A percentile compares a stretch with the other conserved stretches of the same genome.
Conservation (phyloP, 1,140 invertebrate species). For the Apis florea region DNA sequence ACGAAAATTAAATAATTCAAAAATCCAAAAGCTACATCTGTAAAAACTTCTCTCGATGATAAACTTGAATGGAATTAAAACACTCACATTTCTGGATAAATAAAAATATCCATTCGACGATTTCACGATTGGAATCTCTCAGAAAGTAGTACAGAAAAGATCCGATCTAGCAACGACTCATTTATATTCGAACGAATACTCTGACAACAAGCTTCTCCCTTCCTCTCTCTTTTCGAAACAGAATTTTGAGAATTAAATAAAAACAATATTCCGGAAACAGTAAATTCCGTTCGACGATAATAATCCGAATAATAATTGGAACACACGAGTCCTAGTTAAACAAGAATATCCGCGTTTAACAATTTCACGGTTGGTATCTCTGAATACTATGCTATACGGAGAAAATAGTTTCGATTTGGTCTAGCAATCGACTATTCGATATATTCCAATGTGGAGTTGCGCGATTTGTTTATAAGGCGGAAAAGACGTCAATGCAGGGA, state of each 20-base stretch:
- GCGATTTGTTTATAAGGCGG: slow-evolving; percentile 59
- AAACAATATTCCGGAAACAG: not conserved
- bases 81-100: no score
- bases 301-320: not conserved
- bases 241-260: no score
- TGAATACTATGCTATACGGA: not conserved
- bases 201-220: not conserved
- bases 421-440: slow-evolving; percentile 60
- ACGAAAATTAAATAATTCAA: no score
- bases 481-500: slow-evolving; percentile 11
- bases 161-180: no score
- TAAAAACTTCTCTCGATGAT: no score
- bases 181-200: no score
- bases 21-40: no score
- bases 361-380: not conserved
- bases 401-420: not conserved
- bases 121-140: no score
- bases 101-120: no score
- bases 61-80: no score
- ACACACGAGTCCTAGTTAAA: not conserved
- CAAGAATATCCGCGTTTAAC: not conserved
- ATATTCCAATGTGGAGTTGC: slow-evolving; percentile 46
- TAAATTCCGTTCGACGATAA: not conserved
- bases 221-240: not conserved
- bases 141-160: no score